These are phyloP conservation scores for Eutrigla gurnardus DNA, from an alignment of 2,797 vertebrate species.

Conservation along the genomic window DNA sequence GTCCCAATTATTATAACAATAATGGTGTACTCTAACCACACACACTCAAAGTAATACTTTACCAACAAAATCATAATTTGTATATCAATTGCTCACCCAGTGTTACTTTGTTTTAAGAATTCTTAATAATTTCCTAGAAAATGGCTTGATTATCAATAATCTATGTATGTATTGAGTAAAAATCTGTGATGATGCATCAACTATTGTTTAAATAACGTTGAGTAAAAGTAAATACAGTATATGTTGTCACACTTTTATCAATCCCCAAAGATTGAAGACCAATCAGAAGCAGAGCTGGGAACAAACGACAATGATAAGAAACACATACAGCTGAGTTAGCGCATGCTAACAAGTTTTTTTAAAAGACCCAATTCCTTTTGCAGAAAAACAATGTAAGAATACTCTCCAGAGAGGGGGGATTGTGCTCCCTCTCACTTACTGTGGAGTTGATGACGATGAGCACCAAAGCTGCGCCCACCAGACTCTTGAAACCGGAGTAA, in stretches of 20 bases:
- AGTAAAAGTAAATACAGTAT: neutral
- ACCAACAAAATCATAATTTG: neutral
- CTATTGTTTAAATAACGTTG: neutral
- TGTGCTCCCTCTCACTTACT: slow-evolving; percentile 79
- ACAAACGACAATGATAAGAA: slow-evolving; percentile 3
- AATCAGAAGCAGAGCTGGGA: neutral
- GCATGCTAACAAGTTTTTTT: too few relatives aligned
- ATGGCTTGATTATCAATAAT: neutral
- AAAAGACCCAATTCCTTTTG: too few relatives aligned
- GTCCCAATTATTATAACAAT: neutral
- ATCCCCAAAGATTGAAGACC: neutral
- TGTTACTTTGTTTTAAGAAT: neutral
- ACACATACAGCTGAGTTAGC: neutral
- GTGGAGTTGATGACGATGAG: slow-evolving; percentile 91
- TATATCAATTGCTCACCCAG: neutral
- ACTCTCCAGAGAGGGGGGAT: too few relatives aligned
- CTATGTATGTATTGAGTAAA: neutral
- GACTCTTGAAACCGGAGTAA: slow-evolving; percentile 83
- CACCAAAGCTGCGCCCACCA: slow-evolving; percentile 84
- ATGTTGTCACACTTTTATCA: neutral
- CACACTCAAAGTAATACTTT: neutral
- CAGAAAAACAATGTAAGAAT: neutral
- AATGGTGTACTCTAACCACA: neutral
- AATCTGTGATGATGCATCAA: neutral
- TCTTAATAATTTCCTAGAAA: neutral